Conservation (phyloP, 2,797 vertebrate genomes). For the Rhadinocentrus ornatus region DNA sequence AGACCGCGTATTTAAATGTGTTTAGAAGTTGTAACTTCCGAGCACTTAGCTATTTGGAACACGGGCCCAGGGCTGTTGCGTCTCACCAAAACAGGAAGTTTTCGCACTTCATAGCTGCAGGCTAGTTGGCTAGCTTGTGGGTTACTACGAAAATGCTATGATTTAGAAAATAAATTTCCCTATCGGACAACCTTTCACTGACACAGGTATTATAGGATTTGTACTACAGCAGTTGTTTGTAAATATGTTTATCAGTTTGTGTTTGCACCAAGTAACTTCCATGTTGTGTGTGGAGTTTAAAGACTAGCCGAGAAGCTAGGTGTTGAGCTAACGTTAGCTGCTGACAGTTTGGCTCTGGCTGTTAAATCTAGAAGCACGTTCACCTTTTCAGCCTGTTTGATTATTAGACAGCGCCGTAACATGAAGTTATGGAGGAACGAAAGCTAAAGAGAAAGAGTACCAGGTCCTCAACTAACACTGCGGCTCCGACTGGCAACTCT, state of each 20-base stretch:
- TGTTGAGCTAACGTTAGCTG: slow-evolving; percentile 25
- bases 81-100: slow-evolving; percentile 69
- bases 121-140: slow-evolving; percentile 19
- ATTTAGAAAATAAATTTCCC: not conserved
- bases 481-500: slow-evolving; percentile 75
- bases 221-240: not conserved
- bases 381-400: not conserved
- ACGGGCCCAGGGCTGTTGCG: not conserved
- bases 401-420: slow-evolving; percentile 25
- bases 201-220: rapidly evolving
- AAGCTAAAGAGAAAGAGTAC: slow-evolving; percentile 92
- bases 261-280: not conserved
- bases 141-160: not conserved
- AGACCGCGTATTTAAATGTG: not conserved
- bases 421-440: slow-evolving; percentile 91
- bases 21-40: not conserved
- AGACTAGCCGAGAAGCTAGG: slow-evolving; percentile 28
- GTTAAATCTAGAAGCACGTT: not conserved
- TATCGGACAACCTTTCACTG: not conserved
- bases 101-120: slow-evolving; percentile 10
- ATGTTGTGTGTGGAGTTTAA: not conserved
- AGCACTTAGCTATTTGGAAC: slow-evolving; percentile 13
- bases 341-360: not conserved
- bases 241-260: not conserved
- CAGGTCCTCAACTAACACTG: slow-evolving; percentile 85